A percentile compares a stretch with the other conserved stretches of the same genome.
These are phyloP conservation scores for Andrena minutula DNA, from an alignment of 2,888 invertebrate genomes.

Conservation along the genomic window DNA sequence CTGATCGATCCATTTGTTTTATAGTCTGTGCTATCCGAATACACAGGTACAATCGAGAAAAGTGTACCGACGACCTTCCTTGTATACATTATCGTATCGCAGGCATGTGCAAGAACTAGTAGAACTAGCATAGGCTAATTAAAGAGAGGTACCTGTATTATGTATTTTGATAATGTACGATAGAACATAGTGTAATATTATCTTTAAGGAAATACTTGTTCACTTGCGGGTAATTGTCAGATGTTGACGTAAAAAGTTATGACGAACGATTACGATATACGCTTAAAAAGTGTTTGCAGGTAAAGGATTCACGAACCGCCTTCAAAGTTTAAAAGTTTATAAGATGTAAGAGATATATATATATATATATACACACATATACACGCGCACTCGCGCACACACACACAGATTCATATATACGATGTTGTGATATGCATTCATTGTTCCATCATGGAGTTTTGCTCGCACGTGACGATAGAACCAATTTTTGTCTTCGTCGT, in stretches of 20 bases:
- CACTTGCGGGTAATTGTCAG: slow-evolving; percentile 4
- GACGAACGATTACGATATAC: slow-evolving; percentile 49
- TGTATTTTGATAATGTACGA: slow-evolving; percentile 30
- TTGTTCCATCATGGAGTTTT: background rate
- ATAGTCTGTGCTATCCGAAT: background rate
- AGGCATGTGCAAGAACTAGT: background rate
- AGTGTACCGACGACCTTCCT: background rate
- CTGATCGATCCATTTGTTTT: slow-evolving; percentile 61
- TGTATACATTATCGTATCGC: background rate
- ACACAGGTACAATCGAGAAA: background rate
- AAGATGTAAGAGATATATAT: background rate
- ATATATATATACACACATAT: too few relatives aligned
- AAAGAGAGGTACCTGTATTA: slow-evolving; percentile 17
- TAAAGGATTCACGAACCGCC: slow-evolving; percentile 68
- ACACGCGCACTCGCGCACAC: too few relatives aligned
- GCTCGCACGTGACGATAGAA: background rate
- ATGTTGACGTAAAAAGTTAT: slow-evolving; percentile 7
- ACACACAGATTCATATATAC: slow-evolving; percentile 42
- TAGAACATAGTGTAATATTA: slow-evolving; percentile 27
- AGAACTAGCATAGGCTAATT: background rate
- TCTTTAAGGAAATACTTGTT: slow-evolving; percentile 31
- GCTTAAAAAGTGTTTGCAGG: slow-evolving; percentile 57
- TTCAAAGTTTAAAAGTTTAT: slow-evolving; percentile 51
- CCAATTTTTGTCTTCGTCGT: too few relatives aligned
- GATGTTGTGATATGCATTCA: slow-evolving; percentile 52